phyloP scores from a whole-genome alignment of 2,888 invertebrate species.

The Volucella bombylans region DNA sequence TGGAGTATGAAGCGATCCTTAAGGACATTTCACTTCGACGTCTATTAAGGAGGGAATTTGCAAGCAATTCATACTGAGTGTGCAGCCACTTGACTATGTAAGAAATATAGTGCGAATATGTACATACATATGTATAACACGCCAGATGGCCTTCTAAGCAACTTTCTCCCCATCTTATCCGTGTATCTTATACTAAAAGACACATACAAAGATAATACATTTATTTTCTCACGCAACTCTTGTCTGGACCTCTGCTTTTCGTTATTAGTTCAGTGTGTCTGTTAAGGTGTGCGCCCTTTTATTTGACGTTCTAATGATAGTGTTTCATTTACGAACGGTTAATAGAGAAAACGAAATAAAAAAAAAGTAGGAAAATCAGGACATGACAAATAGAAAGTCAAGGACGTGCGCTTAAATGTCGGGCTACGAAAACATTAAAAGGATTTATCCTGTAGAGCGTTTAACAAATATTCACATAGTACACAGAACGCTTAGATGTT shows the following conservation, averaged over 20 bases:
- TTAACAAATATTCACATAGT: conserved; percentile 55
- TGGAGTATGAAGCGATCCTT: conserved; percentile 5
- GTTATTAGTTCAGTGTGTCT: background rate
- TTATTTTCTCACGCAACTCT: conserved; percentile 57
- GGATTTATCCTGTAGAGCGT: conserved; percentile 64
- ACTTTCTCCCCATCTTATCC: no score
- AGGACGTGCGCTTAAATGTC: conserved; percentile 66
- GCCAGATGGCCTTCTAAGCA: no score
- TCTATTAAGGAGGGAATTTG: conserved; percentile 64
- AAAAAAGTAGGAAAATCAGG: conserved; percentile 16
- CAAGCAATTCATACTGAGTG: conserved; percentile 69
- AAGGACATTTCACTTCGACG: conserved; percentile 52
- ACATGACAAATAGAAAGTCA: conserved; percentile 63
- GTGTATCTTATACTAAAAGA: no score
- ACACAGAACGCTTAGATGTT: conserved; percentile 11
- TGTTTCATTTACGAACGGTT: conserved; percentile 33
- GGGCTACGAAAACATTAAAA: conserved; percentile 59
- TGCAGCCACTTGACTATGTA: conserved; percentile 65
- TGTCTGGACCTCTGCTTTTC: conserved; percentile 34
- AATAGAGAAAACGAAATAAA: background rate
- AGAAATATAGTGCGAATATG: conserved; percentile 22
- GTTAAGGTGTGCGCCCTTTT: conserved; percentile 16
- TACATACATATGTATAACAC: no score
- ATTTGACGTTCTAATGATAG: conserved; percentile 56
- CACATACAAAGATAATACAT: conserved; percentile 38